Conservation (phyloP, 2,797 vertebrate species). For the Neomorphus geoffroyi region DNA sequence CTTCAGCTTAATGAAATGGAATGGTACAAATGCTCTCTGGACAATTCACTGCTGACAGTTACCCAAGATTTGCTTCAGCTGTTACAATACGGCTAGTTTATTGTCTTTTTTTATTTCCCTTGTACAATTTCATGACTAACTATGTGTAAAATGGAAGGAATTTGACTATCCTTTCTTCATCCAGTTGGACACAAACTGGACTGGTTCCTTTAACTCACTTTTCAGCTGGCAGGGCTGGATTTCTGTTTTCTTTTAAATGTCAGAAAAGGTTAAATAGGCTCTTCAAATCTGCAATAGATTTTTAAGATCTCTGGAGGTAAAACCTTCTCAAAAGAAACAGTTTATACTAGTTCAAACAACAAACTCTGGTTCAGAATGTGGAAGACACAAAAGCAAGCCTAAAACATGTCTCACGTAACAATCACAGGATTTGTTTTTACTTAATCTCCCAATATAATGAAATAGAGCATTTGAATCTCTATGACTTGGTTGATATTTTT, state of each 20-base stretch:
- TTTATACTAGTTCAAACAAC: slow-evolving; percentile 51
- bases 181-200: slow-evolving; percentile 72
- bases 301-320: slow-evolving; percentile 63
- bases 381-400: slow-evolving; percentile 27
- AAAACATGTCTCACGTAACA: not conserved
- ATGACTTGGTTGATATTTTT: not conserved
- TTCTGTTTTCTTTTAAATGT: slow-evolving; percentile 81
- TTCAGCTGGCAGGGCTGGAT: slow-evolving; percentile 68
- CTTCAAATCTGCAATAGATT: slow-evolving; percentile 74
- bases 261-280: slow-evolving; percentile 77
- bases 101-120: slow-evolving; percentile 50
- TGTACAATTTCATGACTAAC: slow-evolving; percentile 74
- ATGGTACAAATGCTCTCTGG: slow-evolving; percentile 69
- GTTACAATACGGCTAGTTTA: slow-evolving; percentile 66
- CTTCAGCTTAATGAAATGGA: slow-evolving; percentile 72
- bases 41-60: slow-evolving; percentile 64
- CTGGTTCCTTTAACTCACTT: slow-evolving; percentile 73
- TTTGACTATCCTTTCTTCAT: slow-evolving; percentile 70
- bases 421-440: not conserved
- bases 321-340: slow-evolving; percentile 48
- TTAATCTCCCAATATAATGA: not conserved
- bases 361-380: slow-evolving; percentile 26
- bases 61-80: slow-evolving; percentile 65
- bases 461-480: not conserved
- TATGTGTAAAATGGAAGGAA: slow-evolving; percentile 81